phyloP scores from a whole-genome alignment of 2,797 vertebrate species.

The Manis pentadactyla region DNA sequence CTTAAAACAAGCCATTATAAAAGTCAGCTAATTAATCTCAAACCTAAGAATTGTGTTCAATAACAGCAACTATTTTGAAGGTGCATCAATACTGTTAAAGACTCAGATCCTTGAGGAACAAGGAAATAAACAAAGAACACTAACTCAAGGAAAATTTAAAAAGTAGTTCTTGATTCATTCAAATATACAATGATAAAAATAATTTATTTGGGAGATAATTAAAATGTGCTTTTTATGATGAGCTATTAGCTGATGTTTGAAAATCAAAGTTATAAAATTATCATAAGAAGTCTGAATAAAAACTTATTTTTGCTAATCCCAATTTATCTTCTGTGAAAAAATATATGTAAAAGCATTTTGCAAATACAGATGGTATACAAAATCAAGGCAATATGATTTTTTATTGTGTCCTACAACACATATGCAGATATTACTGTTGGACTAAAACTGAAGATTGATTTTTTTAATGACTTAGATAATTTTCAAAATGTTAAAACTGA shows the following conservation, averaged over 20 bases:
- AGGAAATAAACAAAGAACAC: constrained; percentile 37
- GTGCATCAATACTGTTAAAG: neutral
- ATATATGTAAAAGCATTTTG: neutral
- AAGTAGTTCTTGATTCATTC: constrained; percentile 37
- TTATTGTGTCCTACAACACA: neutral
- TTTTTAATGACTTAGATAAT: constrained; percentile 1
- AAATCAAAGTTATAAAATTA: constrained; percentile 51
- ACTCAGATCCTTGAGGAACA: constrained; percentile 40
- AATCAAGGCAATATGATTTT: constrained; percentile 47
- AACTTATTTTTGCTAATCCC: constrained; percentile 13
- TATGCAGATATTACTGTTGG: neutral
- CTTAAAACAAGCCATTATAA: neutral
- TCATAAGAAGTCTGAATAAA: constrained; percentile 34
- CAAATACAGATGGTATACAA: constrained; percentile 9
- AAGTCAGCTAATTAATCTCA: constrained; percentile 43
- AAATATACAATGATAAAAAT: constrained; percentile 49
- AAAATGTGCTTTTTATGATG: constrained; percentile 25
- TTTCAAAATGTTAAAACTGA: constrained; percentile 57
- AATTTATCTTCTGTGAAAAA: constrained; percentile 33
- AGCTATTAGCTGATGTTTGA: constrained; percentile 11
- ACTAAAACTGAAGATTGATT: constrained; percentile 43
- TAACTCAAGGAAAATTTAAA: constrained; percentile 44
- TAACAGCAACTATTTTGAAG: constrained; percentile 43
- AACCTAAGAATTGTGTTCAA: constrained; percentile 33
- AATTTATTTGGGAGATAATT: constrained; percentile 42